Conservation (phyloP, 2,797 vertebrate species). For the Adelosebastes latens region DNA sequence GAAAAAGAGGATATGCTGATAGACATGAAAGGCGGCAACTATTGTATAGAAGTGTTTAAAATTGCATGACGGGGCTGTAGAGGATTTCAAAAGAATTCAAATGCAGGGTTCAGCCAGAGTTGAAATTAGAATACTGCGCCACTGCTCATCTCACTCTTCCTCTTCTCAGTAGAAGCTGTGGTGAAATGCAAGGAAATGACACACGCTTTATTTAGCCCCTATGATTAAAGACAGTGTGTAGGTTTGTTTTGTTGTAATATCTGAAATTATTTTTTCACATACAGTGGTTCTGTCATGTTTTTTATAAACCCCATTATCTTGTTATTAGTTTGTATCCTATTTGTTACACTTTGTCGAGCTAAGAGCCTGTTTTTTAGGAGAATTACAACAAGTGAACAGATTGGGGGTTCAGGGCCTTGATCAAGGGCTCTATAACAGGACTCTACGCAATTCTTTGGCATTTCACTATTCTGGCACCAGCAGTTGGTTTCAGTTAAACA, state of each 20-base stretch:
- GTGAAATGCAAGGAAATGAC: conserved; percentile 22
- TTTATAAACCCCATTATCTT: not conserved
- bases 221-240: not conserved
- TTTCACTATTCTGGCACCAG: too few species aligned
- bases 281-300: not conserved
- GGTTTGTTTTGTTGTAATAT: not conserved
- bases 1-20: conserved; percentile 54
- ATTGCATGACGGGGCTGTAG: conserved; percentile 73
- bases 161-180: conserved; percentile 16
- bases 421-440: not conserved
- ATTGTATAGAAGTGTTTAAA: conserved; percentile 77
- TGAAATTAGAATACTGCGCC: conserved; percentile 73
- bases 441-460: too few species aligned
- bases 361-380: too few species aligned
- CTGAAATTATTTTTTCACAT: not conserved
- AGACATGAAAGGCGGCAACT: conserved; percentile 72
- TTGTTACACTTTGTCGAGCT: not conserved
- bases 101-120: conserved; percentile 79
- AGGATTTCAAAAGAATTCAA: conserved; percentile 82
- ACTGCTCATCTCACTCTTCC: conserved; percentile 46
- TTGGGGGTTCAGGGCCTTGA: not conserved
- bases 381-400: not conserved
- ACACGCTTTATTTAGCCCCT: not conserved
- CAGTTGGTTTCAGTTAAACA: too few species aligned
- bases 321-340: not conserved